Evolutionary conservation across 37 sponge, comb jelly and placozoan species (phyloP).

Genomic region (Ianthella basta): DNA sequence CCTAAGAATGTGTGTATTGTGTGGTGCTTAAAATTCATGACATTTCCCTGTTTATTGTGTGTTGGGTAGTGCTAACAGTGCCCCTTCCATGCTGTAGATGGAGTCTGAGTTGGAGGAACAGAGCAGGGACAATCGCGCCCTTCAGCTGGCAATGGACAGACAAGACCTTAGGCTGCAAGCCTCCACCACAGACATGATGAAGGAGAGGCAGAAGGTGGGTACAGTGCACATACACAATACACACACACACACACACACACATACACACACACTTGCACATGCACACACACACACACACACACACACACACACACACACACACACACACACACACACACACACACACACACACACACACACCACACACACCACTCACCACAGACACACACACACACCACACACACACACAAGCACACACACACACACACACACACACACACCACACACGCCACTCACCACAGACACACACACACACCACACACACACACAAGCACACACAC

Average conservation of each 20-base stretch:
- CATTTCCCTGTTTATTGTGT: too few relatives aligned
- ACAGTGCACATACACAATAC: background rate
- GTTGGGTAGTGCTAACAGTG: too few relatives aligned
- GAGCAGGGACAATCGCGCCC: constrained; percentile 77
- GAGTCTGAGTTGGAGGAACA: constrained; percentile 86
- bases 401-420: too few relatives aligned
- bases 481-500: too few relatives aligned
- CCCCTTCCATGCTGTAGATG: constrained; percentile 65
- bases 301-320: too few relatives aligned
- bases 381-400: too few relatives aligned
- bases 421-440: background rate
- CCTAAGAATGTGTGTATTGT: too few relatives aligned
- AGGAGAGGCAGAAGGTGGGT: constrained; percentile 80
- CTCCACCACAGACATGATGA: constrained; percentile 82
- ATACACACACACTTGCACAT: background rate
- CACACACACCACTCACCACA: too few relatives aligned
- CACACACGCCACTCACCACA: too few relatives aligned
- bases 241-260: background rate
- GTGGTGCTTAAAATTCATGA: too few relatives aligned
- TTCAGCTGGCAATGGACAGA: constrained; percentile 73
- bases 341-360: background rate
- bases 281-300: too few relatives aligned
- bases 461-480: background rate
- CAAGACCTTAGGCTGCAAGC: constrained; percentile 84
- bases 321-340: background rate